phyloP scores from a whole-genome alignment of 2,888 invertebrate genomes.

The Dioctria linearis region DNA sequence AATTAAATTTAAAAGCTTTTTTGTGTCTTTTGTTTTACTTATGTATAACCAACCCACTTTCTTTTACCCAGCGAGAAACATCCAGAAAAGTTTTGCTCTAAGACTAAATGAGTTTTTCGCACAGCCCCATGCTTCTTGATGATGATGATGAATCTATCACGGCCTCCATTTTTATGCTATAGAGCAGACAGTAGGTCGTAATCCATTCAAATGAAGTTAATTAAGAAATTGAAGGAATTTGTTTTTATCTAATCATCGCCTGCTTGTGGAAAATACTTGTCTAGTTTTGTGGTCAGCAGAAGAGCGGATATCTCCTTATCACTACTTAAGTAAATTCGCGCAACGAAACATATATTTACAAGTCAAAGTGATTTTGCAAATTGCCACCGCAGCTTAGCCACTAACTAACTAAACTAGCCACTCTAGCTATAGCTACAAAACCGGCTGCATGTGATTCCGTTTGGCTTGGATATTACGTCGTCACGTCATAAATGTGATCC shows the following conservation, averaged over 20 bases:
- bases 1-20: too few relatives aligned
- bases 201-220: constrained; percentile 20
- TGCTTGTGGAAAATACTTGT: constrained; percentile 23
- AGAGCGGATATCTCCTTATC: constrained; percentile 42
- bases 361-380: constrained; percentile 31
- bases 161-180: not conserved
- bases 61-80: too few relatives aligned
- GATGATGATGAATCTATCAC: too few relatives aligned
- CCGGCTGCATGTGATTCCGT: constrained; percentile 10
- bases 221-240: constrained; percentile 47
- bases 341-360: constrained; percentile 7
- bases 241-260: constrained; percentile 39
- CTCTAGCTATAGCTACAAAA: not conserved
- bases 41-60: too few relatives aligned
- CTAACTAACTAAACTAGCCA: too few relatives aligned
- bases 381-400: not conserved
- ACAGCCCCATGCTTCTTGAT: too few relatives aligned
- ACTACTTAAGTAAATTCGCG: constrained; percentile 26
- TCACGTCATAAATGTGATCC: constrained; percentile 8
- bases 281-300: constrained; percentile 9
- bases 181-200: not conserved
- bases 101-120: too few relatives aligned
- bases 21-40: too few relatives aligned
- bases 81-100: too few relatives aligned
- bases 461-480: not conserved